Evolutionary conservation across 1,140 invertebrate species (phyloP), one percentile per base, ranked within the genome.

Genomic region (Trissolcus basalis): DNA sequence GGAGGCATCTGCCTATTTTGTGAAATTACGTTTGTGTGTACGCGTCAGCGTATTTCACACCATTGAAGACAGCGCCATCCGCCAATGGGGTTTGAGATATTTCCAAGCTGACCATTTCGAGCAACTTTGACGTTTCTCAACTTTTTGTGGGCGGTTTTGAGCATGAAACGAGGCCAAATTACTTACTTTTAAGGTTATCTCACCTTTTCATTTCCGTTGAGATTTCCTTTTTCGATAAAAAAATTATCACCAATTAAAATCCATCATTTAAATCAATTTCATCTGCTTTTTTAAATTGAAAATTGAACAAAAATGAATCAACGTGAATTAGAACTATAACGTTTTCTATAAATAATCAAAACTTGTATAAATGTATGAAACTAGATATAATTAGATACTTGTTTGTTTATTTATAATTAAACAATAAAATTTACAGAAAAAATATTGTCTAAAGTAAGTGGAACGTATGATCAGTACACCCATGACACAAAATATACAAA

Each of bases 71-170:
- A 9, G 15, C 54, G 33, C 49, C 56, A 43, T 55, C 47, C 39
- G 33, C 77, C 72, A 76, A 79, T 79, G 58, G 59, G 64, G 48
- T 67, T 70, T 43, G 58, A 69, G 63, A 64, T 49, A 73, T 49
- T 53, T 53, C 19, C 39, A 56, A 16, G 55, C 58, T 79, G 68
- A 64, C 78, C 77, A 76, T 79, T 79, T 79, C 41, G 48, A 72
- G 77, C 53, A 44, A 49, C 15, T 49, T 60, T 70, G 54, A 69
- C 48, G 55, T 78, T 73, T 78, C 69, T 61, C 55, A 68, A 69
- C 68, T 64, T 77, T 77, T 72, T 72, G 75, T 77, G 33, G 75
- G 75, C 58, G 75, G 60, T 53, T 69, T 68, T 64, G 13, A 47
- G 4, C 7, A 47, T 14, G 5, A 50, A 74, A 50, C 45, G 44